A percentile compares a stretch with the other conserved stretches of the same genome.
These are phyloP conservation scores for Synanthedon andrenaeformis DNA, from an alignment of 2,888 invertebrate genomes.

Conservation along the genomic window DNA sequence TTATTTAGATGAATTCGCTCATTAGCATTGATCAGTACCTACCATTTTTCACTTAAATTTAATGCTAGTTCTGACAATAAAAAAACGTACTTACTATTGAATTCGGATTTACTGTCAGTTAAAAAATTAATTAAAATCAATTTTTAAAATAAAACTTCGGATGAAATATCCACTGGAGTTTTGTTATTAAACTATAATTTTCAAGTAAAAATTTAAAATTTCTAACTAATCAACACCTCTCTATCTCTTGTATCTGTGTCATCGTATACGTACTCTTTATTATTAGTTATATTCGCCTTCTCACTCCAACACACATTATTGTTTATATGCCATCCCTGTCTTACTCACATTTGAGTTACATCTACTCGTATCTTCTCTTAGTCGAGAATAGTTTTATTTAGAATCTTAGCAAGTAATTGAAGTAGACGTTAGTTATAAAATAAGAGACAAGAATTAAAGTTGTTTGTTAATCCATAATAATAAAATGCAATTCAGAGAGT, in stretches of 20 bases:
- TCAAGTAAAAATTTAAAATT: too few species aligned
- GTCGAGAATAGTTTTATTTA: constrained; percentile 46
- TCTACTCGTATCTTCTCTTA: constrained; percentile 34
- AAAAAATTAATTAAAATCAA: too few species aligned
- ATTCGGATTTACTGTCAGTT: too few species aligned
- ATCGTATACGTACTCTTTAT: constrained; percentile 28
- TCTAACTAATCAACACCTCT: too few species aligned
- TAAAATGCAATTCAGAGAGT: constrained; percentile 68
- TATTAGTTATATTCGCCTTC: constrained; percentile 12
- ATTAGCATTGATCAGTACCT: constrained; percentile 19
- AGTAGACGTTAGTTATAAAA: constrained; percentile 43
- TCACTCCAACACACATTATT: constrained; percentile 9
- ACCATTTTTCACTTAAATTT: constrained; percentile 8
- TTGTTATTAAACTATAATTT: too few species aligned
- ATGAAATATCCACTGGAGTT: too few species aligned
- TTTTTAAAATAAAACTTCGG: too few species aligned
- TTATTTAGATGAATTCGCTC: constrained; percentile 45
- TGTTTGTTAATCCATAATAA: constrained; percentile 64
- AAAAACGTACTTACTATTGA: not conserved
- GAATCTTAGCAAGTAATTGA: constrained; percentile 41
- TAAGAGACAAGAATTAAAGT: constrained; percentile 52
- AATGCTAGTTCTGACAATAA: constrained; percentile 47
- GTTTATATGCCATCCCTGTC: constrained; percentile 16
- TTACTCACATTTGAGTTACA: constrained; percentile 8
- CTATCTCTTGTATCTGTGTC: constrained; percentile 21